Base-by-base conservation (phyloP, 1,140 invertebrate species). In the Muscidifurax raptorellus region DNA sequence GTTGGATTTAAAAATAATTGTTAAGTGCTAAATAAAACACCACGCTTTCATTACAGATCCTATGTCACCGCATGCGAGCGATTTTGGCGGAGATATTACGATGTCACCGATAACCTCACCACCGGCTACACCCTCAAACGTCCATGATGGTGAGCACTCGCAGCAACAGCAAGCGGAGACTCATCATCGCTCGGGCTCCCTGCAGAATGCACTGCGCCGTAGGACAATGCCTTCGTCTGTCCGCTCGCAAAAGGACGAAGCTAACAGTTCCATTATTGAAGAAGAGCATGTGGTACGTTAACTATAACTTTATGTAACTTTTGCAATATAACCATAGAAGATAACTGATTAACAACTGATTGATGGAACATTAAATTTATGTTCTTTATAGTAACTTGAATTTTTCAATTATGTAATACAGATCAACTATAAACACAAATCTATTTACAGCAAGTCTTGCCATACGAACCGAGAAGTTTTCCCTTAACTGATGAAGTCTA, bases 401-500 rank as follows among this genome's bases (percentile, higher is more conserved):
- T 69, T 69, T 69, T 69, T 66, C 7, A 4, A 27, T 66, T 66
- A 66, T 7, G 22, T 25, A 47, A 47, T 13, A 59, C 18, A 22
- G 18, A 59, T n/a, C 18, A 22, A 22, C n/a, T 7, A 22, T 59
- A 2, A 52, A 52, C 7, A 12, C 18, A 22, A 59, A 59, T 22
- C 5, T n/a, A 90, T 72, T 84, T 72, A 78, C 80, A 82, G 84
- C 84, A 92, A 91, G 88, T 93, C 89, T 87, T 90, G 85, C 97
- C 97, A 25, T 98, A 96, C 91, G 95, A 96, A 25, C 94, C 94
- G 10, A 94, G 97, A 87, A 91, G 91, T 75, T 98, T 97, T 92
- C 97, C 97, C 9, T 91, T 98, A 30, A 88, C 92, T 1, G 96
- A 97, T 59, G 94, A 95, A 40, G 93, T 94, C 9, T 97, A 96